These are phyloP conservation scores for Mellilla xanthometata DNA, from an alignment of 2,888 invertebrate species.

Conservation along the genomic window DNA sequence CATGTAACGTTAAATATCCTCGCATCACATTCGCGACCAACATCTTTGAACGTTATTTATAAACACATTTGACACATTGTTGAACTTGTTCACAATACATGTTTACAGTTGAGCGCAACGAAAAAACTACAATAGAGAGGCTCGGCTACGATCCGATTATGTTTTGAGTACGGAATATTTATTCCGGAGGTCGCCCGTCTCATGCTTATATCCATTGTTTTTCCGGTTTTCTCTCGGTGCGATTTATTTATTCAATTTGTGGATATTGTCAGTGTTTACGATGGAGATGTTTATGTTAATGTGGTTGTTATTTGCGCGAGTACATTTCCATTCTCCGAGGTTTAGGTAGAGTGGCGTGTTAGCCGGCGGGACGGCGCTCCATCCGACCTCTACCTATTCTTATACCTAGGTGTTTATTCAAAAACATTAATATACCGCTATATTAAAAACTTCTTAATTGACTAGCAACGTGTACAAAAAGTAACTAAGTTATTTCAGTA, in stretches of 20 bases:
- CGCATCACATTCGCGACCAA: background rate
- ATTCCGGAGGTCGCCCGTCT: slow-evolving; percentile 12
- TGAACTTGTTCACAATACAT: slow-evolving; percentile 17
- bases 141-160: slow-evolving; percentile 13
- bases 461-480: slow-evolving; percentile 14
- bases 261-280: slow-evolving; percentile 25
- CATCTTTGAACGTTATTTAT: slow-evolving; percentile 5
- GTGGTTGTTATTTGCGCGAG: slow-evolving; percentile 24
- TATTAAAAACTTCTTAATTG: slow-evolving; percentile 37
- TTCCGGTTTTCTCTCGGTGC: slow-evolving; percentile 16
- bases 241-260: slow-evolving; percentile 29
- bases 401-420: slow-evolving; percentile 24
- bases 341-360: slow-evolving; percentile 40
- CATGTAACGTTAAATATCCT: too few species aligned
- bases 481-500: slow-evolving; percentile 4
- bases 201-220: slow-evolving; percentile 21
- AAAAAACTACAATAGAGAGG: slow-evolving; percentile 19
- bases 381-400: slow-evolving; percentile 14
- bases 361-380: too few species aligned
- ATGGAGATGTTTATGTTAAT: slow-evolving; percentile 26
- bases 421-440: slow-evolving; percentile 29
- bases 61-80: slow-evolving; percentile 20
- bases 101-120: slow-evolving; percentile 11
- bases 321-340: slow-evolving; percentile 28
- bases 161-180: slow-evolving; percentile 14